Base-by-base conservation (phyloP, 2,888 invertebrate species). In the Nymphalis urticae region DNA sequence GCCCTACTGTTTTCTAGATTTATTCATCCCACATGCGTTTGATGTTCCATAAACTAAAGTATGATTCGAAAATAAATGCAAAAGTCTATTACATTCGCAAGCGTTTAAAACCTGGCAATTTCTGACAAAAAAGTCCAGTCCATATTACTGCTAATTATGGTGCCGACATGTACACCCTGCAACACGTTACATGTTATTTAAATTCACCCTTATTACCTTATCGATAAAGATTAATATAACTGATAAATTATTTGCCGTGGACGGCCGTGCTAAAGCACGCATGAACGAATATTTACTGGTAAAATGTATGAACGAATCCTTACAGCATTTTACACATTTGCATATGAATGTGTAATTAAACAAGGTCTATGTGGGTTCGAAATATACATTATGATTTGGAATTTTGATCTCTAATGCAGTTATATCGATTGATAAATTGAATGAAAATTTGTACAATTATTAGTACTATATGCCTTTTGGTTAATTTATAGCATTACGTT, bases 331-430 rank as follows among this genome's bases (percentile, higher is more conserved):
- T 81, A 82, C 82, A 85, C 78, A 92, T 92, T 92, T 90, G 85
- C 91, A 92, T 92, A 89, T 91, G 90, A 92, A 92, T 92, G 86
- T 89, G 87, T 92, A 91, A 92, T 92, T 92, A 92, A 90, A 89
- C 72, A 72, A 71, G 68, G 68, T 64, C 72, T 72, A 84, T 86
- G 84, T 85, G 85, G 88, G 88, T 83, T 82, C 81, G 84, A 85
- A 85, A 87, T 82, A 84, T 79, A 81, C 68, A 64, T 69, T 73
- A 48, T 64, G 48, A 71, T 69, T 65, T 56, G 24, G 54, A 50
- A 58, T 68, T 71, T 70, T 71, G 10, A 58, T 42, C 58, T 19
- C 58, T 58, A 58, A 42, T 42, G 58, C 13, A 2, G 6, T 36
- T 36, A n/a, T 17, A 32, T 16, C 27, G 17, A 32, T 56, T 54